Base-by-base conservation (phyloP, 1,140 invertebrate genomes). In the Dreissena rostriformis region DNA sequence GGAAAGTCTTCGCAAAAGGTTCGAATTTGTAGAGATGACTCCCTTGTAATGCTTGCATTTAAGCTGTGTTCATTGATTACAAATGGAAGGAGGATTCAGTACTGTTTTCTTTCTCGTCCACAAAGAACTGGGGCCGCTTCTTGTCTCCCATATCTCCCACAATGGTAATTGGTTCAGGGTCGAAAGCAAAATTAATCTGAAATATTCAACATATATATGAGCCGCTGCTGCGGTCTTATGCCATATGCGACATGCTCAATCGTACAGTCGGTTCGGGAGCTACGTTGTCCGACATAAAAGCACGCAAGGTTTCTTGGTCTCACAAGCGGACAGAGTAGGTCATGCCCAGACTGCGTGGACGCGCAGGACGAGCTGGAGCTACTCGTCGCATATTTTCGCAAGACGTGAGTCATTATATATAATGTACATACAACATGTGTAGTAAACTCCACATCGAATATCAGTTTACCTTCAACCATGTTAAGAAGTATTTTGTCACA, bases 101-200 rank as follows among this genome's bases (percentile, higher is more conserved):
- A 24, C 19, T 73, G 24, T 80, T 80, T 4, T 81, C 57, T 17
- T 81, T 57, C 53, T 81, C 79, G 29, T 72, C 68, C 11, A 81
- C 79, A 61, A 72, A 81, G 70, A 81, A 81, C 68, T 72, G 28
- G 10, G 79, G 79, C 22, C 66, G 72, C 39, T 81, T 81, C 70
- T 72, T 81, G 5, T 73, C 70, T 22, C 67, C 79, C 22, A 72
- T 81, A 10, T n/a, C 52, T 24, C 57, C 14, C 6, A 24, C 39
- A n/a, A 49, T 8, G n/a, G 72, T 72, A n/a, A 65, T 65, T 6
- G 79, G 51, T 12, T 55, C 52, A 0, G 67, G 77, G 14, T 72
- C 79, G 17, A 81, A 81, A 28, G 79, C 79, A 29, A 65, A 72
- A 63, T 81, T 81, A 1, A 81, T 26, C 79, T 81, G 55, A 57